Evolutionary conservation across 2,888 invertebrate genomes (phyloP), one percentile per base, ranked within the genome.

Genomic region (Coenonympha glycerion): DNA sequence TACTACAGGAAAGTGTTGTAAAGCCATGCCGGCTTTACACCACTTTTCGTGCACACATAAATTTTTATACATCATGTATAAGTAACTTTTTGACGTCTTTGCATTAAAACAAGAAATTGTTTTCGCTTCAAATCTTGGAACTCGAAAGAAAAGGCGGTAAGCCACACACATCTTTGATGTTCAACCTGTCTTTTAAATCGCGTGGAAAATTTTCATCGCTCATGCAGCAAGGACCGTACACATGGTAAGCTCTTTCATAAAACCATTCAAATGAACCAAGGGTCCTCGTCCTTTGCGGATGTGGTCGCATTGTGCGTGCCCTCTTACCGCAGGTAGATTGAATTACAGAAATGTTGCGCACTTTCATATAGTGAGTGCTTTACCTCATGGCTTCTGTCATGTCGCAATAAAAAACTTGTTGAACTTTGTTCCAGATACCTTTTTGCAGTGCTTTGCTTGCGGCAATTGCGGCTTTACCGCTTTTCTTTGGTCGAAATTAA

Each of bases 251-350:
- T 42, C 44, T 52, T 48, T 47, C 37, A 26, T 49, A 52, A 41
- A 48, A 45, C 50, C 42, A 50, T 55, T 47, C 40, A 51, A 55
- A 48, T 45, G 33, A 44, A 37, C 51, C 51, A 40, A 45, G 42
- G 57, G 53, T 42, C 37, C 46, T 41, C 52, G 58, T 60, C 57
- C 48, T 55, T 49, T 47, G 55, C 63, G 81, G 82, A 81, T 81
- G 81, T 78, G 81, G 79, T 77, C 24, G 44, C 40, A 53, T 53
- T 49, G 55, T 45, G 44, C 48, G 49, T 46, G 53, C 30, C 44
- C 53, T 40, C 45, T 41, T 30, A 49, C 58, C 59, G 26, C 61
- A 52, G 46, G 33, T 47, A 47, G 50, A 56, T 58, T 51, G 28
- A 40, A 49, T 55, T 59, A 50, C 57, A 48, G 49, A 47, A 53